A percentile compares a stretch with the other conserved stretches of the same genome.
Evolutionary conservation across 2,888 invertebrate species (phyloP).

Genomic region (Eupithecia inturbata): DNA sequence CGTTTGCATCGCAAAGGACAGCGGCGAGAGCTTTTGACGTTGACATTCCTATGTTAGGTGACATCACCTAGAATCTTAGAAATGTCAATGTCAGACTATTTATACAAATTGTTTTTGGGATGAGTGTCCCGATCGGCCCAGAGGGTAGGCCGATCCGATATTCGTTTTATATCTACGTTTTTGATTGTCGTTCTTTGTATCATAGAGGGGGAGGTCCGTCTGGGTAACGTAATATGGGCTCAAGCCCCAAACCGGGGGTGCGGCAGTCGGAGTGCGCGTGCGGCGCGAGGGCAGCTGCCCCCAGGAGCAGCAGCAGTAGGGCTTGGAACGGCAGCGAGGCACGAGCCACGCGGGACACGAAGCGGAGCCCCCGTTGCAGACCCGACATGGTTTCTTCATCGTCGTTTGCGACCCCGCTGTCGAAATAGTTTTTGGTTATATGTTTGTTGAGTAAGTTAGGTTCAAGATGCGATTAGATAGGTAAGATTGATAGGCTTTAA

Average conservation of each 20-base stretch:
- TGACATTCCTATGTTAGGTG: slow-evolving; percentile 22
- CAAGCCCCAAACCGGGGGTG: slow-evolving; percentile 90
- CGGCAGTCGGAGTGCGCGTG: slow-evolving; percentile 93
- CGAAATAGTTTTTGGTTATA: not conserved
- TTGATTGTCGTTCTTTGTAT: slow-evolving; percentile 44
- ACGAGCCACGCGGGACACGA: slow-evolving; percentile 94
- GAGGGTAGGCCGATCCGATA: slow-evolving; percentile 34
- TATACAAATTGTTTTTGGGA: slow-evolving; percentile 16
- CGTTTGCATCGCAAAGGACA: slow-evolving; percentile 53
- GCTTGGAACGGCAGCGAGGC: slow-evolving; percentile 98
- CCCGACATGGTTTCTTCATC: slow-evolving; percentile 64
- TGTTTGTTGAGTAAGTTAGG: not conserved
- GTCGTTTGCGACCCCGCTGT: slow-evolving; percentile 65
- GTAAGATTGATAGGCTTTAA: not conserved
- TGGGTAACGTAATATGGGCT: slow-evolving; percentile 95
- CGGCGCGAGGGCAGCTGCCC: slow-evolving; percentile 96
- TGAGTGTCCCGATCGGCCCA: slow-evolving; percentile 25
- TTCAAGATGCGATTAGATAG: not conserved
- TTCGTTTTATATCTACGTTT: slow-evolving; percentile 36
- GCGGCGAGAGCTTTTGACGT: slow-evolving; percentile 48
- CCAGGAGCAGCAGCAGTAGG: slow-evolving; percentile 95
- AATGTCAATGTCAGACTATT: slow-evolving; percentile 23
- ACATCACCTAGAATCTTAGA: not conserved
- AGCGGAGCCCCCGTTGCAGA: slow-evolving; percentile 89
- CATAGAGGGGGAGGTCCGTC: slow-evolving; percentile 97